phyloP scores from a whole-genome alignment of 2,797 vertebrate genomes.

The Hoplostethus atlanticus region DNA sequence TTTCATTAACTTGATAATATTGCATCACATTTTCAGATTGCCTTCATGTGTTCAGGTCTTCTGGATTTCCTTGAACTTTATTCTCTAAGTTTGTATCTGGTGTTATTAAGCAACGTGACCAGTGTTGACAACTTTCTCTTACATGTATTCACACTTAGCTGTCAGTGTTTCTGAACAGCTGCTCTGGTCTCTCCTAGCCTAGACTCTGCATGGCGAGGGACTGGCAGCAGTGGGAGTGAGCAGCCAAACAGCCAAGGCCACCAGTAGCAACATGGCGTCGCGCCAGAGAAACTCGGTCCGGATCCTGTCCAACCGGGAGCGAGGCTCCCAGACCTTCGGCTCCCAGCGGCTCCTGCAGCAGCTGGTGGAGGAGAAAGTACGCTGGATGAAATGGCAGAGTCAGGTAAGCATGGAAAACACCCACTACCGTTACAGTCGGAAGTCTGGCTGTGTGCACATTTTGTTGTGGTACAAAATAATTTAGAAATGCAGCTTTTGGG shows the following conservation, averaged over 20 bases:
- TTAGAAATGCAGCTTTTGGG: too few relatives aligned
- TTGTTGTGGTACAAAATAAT: background rate
- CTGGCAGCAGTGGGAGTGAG: conserved; percentile 76
- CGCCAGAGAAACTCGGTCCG: conserved; percentile 96
- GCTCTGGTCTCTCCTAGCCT: conserved; percentile 58
- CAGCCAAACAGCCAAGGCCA: conserved; percentile 76
- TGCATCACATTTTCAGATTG: background rate
- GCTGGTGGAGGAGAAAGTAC: conserved; percentile 97
- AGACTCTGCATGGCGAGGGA: conserved; percentile 86
- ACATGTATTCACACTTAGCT: background rate
- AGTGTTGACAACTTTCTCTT: background rate
- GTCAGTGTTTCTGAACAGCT: background rate
- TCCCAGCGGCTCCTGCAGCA: conserved; percentile 96
- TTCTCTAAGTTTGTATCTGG: background rate
- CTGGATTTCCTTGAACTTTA: background rate
- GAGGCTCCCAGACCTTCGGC: conserved; percentile 91
- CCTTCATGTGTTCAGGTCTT: too few relatives aligned
- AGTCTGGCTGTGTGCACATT: conserved; percentile 6
- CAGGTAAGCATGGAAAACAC: conserved; percentile 84
- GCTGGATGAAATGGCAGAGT: conserved; percentile 99
- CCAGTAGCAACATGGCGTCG: conserved; percentile 83
- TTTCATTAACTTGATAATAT: background rate
- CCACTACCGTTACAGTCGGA: background rate
- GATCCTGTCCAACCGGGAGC: conserved; percentile 94
- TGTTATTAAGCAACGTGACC: background rate